Conservation (phyloP, 2,888 invertebrate species). For the Deroplatys truncata region DNA sequence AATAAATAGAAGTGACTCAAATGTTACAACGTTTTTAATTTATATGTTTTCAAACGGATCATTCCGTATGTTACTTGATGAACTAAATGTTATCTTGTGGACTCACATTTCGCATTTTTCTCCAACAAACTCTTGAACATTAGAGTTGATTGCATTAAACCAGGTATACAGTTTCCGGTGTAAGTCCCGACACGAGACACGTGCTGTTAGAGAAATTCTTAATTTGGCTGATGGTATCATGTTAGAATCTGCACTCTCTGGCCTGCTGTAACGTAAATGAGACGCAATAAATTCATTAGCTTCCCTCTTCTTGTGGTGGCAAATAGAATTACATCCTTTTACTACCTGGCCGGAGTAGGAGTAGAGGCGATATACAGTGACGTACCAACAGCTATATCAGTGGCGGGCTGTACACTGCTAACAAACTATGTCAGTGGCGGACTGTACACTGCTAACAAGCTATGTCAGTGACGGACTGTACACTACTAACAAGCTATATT, state of each 20-base stretch:
- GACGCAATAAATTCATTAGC: conserved; percentile 31
- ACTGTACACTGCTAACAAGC: neutral
- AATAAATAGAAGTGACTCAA: too few species aligned
- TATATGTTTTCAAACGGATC: too few species aligned
- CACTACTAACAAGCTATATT: too few species aligned
- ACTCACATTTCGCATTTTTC: too few species aligned
- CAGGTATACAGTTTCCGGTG: neutral
- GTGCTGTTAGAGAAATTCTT: neutral
- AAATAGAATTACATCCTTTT: conserved; percentile 26
- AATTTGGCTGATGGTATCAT: neutral
- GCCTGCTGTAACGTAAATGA: conserved; percentile 24
- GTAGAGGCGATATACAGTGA: neutral
- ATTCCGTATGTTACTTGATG: too few species aligned
- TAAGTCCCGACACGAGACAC: neutral
- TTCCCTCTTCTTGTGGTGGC: conserved; percentile 24
- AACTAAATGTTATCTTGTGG: too few species aligned
- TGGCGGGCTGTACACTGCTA: neutral
- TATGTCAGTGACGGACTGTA: too few species aligned
- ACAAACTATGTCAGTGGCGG: too few species aligned
- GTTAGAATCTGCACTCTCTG: neutral
- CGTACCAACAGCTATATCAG: neutral
- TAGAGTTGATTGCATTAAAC: too few species aligned
- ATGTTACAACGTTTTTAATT: too few species aligned
- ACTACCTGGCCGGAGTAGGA: neutral
- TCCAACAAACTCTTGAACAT: too few species aligned